Evolutionary conservation across 2,797 vertebrate genomes (phyloP).

Genomic region (Alectoris magna): DNA sequence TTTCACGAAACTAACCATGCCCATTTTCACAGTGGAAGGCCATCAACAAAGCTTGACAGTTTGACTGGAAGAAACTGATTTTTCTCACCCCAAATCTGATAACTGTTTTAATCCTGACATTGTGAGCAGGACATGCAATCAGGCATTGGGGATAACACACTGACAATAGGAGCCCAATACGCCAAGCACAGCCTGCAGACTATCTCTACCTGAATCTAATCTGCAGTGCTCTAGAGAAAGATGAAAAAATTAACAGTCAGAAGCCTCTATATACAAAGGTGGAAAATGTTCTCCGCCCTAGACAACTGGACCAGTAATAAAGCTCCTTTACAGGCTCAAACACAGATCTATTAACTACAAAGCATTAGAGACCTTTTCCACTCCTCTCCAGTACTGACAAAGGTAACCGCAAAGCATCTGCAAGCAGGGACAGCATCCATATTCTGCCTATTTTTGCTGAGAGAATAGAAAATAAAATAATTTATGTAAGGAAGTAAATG

Average conservation of each 20-base stretch:
- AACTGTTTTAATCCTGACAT: slow-evolving; percentile 42
- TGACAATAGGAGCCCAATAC: not conserved
- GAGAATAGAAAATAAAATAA: not conserved
- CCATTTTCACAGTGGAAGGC: not conserved
- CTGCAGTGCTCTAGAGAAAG: slow-evolving; percentile 38
- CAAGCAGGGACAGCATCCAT: not conserved
- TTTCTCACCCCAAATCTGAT: not conserved
- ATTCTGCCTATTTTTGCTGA: not conserved
- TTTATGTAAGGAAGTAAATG: not conserved
- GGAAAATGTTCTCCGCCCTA: not conserved
- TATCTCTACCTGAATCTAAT: slow-evolving; percentile 53
- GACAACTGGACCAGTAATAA: slow-evolving; percentile 8
- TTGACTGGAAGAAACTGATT: slow-evolving; percentile 31
- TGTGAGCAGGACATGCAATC: not conserved
- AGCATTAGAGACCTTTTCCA: not conserved
- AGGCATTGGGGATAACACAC: slow-evolving; percentile 14
- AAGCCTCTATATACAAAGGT: not conserved
- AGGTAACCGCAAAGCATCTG: not conserved
- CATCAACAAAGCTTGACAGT: not conserved
- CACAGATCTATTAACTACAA: not conserved
- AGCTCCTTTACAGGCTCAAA: not conserved
- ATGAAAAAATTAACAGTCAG: slow-evolving; percentile 43
- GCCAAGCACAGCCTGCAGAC: not conserved
- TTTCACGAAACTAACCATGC: not conserved
- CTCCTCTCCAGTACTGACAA: not conserved